Evolutionary conservation across 2,888 invertebrate species (phyloP).

Genomic region (Zygogramma bicolorata): DNA sequence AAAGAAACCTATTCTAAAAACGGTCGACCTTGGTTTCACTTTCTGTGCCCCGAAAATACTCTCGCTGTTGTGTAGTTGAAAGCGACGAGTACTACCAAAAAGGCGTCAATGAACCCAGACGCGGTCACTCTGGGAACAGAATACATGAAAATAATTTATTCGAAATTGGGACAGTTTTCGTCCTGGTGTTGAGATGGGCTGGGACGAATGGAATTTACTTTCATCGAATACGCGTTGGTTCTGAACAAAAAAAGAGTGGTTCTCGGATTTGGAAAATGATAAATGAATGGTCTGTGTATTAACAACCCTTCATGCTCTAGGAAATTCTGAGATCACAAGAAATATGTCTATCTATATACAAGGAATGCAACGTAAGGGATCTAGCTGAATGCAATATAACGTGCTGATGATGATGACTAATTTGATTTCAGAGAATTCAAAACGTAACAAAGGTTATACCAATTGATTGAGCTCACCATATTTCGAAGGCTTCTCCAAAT

Average conservation of each 20-base stretch:
- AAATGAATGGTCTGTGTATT: too few species aligned
- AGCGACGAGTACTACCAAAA: conserved; percentile 24
- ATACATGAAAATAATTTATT: conserved; percentile 26
- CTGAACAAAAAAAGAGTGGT: background rate
- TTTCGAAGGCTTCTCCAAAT: too few species aligned
- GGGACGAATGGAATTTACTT: background rate
- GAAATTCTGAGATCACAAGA: too few species aligned
- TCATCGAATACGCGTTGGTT: background rate
- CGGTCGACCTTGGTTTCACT: conserved; percentile 53
- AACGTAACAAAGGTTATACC: too few species aligned
- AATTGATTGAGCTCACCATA: too few species aligned
- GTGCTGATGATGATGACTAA: too few species aligned
- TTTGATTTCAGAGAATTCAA: too few species aligned
- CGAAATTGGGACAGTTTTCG: conserved; percentile 21
- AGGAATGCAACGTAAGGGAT: too few species aligned
- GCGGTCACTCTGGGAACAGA: conserved; percentile 10
- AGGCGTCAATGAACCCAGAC: conserved; percentile 31
- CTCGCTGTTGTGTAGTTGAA: conserved; percentile 25
- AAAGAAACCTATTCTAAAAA: conserved; percentile 44
- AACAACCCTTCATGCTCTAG: too few species aligned
- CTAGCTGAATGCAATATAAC: too few species aligned
- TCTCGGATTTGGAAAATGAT: too few species aligned
- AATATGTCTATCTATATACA: too few species aligned
- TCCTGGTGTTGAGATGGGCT: background rate
- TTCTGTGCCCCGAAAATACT: conserved; percentile 41